phyloP scores from a whole-genome alignment of 2,797 vertebrate genomes.

The Poecilia wingei region DNA sequence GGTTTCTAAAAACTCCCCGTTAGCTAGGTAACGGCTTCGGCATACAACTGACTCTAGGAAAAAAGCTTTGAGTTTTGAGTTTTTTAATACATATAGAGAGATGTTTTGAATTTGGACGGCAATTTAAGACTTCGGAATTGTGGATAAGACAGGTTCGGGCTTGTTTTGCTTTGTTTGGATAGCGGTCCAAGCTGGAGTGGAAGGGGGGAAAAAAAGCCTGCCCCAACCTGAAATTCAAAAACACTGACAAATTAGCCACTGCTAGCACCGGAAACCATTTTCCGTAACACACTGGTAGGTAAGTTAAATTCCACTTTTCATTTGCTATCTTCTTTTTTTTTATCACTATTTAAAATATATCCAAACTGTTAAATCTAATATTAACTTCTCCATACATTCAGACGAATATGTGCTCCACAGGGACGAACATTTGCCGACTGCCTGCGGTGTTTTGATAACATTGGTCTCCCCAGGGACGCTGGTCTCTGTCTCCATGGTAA shows the following conservation, averaged over 20 bases:
- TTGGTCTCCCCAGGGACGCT: constrained; percentile 57
- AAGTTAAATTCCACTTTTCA: neutral
- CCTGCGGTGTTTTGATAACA: constrained; percentile 59
- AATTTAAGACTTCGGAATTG: neutral
- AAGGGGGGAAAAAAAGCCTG: constrained; percentile 11
- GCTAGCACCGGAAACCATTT: constrained; percentile 20
- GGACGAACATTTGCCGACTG: constrained; percentile 47
- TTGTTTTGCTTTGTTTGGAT: constrained; percentile 45
- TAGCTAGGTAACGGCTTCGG: constrained; percentile 33
- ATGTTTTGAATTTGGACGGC: neutral
- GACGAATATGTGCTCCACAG: neutral
- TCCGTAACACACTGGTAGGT: neutral
- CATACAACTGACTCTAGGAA: neutral
- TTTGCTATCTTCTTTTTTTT: neutral
- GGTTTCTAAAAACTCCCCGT: constrained; percentile 33
- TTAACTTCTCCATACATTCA: neutral
- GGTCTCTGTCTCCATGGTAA: constrained; percentile 78
- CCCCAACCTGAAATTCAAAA: constrained; percentile 7
- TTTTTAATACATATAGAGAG: neutral
- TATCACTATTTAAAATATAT: neutral
- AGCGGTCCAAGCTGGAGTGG: constrained; percentile 8
- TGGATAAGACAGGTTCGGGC: constrained; percentile 35
- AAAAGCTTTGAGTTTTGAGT: neutral
- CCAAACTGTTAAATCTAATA: neutral
- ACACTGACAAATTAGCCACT: constrained; percentile 23